phyloP scores from a whole-genome alignment of 1,140 invertebrate genomes.

The Diuraphis noxia region DNA sequence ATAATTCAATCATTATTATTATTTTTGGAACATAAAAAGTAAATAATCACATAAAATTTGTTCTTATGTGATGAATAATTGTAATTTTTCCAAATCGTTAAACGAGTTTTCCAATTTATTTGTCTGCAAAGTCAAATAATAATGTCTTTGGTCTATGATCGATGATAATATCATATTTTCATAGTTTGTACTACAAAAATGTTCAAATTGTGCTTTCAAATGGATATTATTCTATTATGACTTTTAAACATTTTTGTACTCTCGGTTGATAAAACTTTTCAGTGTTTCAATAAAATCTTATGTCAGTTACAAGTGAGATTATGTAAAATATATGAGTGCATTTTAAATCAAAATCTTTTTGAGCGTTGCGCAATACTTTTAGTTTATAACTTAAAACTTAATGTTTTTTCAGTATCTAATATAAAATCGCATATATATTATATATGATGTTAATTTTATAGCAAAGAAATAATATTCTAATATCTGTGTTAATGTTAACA shows the following conservation, averaged over 20 bases:
- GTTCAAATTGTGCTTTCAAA: background rate
- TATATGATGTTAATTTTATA: background rate
- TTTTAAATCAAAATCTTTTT: background rate
- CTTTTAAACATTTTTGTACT: background rate
- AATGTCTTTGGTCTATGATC: background rate
- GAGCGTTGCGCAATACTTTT: background rate
- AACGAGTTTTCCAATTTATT: background rate
- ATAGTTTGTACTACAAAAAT: background rate
- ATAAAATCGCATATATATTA: too few relatives aligned
- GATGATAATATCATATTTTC: background rate
- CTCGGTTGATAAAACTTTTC: background rate
- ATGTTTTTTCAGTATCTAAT: too few relatives aligned
- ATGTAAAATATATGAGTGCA: background rate
- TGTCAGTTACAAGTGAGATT: background rate
- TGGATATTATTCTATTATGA: background rate
- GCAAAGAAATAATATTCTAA: background rate
- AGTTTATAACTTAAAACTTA: too few relatives aligned
- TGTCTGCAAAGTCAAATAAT: background rate
- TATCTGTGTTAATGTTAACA: background rate
- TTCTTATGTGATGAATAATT: background rate
- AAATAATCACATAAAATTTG: background rate
- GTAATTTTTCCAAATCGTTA: background rate
- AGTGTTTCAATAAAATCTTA: background rate
- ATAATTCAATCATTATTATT: conserved; percentile 5
- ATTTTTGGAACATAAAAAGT: background rate